A percentile compares a stretch with the other conserved stretches of the same genome.
These are phyloP conservation scores for Phasia obesa DNA, from an alignment of 2,888 invertebrate genomes.

Conservation along the genomic window DNA sequence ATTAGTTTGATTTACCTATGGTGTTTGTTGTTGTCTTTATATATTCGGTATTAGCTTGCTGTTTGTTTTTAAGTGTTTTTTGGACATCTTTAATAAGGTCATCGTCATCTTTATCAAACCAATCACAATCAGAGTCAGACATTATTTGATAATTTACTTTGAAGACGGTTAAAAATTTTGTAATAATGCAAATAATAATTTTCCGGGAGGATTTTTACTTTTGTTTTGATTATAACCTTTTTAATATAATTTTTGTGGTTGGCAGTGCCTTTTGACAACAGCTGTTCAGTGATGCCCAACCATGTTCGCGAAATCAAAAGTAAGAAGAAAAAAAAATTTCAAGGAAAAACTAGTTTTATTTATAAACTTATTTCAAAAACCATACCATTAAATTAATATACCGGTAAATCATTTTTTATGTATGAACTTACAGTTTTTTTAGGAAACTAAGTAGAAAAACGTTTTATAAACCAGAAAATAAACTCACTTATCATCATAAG, in stretches of 20 bases:
- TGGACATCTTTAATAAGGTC: slow-evolving; percentile 76
- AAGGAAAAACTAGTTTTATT: too few species aligned
- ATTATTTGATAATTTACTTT: slow-evolving; percentile 29
- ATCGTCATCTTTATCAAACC: slow-evolving; percentile 81
- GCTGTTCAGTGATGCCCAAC: neutral
- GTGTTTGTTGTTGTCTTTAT: slow-evolving; percentile 67
- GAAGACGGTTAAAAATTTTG: neutral
- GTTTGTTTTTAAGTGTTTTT: slow-evolving; percentile 61
- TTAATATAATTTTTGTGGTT: neutral
- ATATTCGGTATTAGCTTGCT: slow-evolving; percentile 57
- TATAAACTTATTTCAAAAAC: too few species aligned
- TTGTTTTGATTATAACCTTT: slow-evolving; percentile 35
- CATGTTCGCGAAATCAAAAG: neutral
- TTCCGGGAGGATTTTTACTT: slow-evolving; percentile 31
- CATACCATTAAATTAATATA: too few species aligned
- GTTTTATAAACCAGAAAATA: too few species aligned
- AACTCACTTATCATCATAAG: too few species aligned
- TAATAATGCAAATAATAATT: slow-evolving; percentile 12
- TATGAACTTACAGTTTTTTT: too few species aligned
- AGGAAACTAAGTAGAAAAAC: too few species aligned
- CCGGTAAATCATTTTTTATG: too few species aligned
- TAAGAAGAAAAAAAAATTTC: neutral
- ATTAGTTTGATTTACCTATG: slow-evolving; percentile 19
- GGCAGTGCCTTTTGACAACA: slow-evolving; percentile 6
- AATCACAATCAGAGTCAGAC: slow-evolving; percentile 77